These are phyloP conservation scores for Ceyx melanurus DNA, from an alignment of 2,113 vertebrate genomes.

Conservation along the genomic window DNA sequence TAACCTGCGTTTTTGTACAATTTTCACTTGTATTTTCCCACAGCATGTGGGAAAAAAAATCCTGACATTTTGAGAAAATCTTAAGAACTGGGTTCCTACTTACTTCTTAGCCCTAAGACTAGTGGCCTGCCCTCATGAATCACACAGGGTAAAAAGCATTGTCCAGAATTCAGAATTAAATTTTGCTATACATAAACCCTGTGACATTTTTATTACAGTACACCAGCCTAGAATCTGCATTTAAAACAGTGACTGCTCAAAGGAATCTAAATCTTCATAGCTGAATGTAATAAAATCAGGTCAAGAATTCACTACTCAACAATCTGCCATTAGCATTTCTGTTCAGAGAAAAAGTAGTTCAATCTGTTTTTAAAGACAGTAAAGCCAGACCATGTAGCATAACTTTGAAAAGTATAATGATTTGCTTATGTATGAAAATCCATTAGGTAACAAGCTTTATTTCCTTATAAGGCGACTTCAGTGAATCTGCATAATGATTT, in stretches of 20 bases:
- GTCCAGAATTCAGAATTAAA: slow-evolving; percentile 48
- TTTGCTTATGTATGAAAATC: neutral
- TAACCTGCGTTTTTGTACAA: neutral
- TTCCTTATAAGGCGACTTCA: neutral
- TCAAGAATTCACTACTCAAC: slow-evolving; percentile 27
- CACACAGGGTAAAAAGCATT: neutral
- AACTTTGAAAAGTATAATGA: neutral
- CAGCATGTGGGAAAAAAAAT: neutral
- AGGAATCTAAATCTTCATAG: slow-evolving; percentile 54
- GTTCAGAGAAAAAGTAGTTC: neutral
- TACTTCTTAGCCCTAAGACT: neutral
- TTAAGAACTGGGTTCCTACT: neutral
- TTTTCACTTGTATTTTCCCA: neutral
- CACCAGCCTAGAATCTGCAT: neutral
- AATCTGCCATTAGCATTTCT: neutral
- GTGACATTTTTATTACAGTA: slow-evolving; percentile 32
- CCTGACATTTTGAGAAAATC: neutral
- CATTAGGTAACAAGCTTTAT: neutral
- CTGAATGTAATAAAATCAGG: slow-evolving; percentile 43
- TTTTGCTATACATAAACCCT: slow-evolving; percentile 23
- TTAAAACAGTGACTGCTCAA: slow-evolving; percentile 39
- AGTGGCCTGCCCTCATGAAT: neutral
- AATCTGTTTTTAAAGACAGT: neutral
- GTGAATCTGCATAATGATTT: neutral
- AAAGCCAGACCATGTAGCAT: neutral